Conservation (phyloP, 2,113 vertebrate genomes). For the Cololabis saira region DNA sequence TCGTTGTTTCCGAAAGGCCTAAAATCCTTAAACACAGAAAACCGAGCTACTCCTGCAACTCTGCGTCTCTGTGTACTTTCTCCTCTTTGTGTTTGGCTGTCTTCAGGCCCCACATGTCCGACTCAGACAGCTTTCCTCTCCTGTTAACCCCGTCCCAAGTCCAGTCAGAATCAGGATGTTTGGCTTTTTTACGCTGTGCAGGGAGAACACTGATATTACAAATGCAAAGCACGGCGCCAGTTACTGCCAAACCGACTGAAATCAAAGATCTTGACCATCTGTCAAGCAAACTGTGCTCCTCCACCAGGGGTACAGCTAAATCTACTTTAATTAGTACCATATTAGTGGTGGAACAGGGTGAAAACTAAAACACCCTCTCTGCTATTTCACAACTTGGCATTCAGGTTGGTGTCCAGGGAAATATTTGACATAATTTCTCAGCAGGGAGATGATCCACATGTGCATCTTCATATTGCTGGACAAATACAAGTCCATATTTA, state of each 20-base stretch:
- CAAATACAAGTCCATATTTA: no score
- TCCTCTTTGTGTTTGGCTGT: neutral
- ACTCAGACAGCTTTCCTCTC: neutral
- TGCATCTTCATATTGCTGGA: no score
- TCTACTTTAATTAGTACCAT: neutral
- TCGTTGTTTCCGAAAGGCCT: neutral
- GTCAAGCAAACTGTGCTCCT: neutral
- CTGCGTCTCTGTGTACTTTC: neutral
- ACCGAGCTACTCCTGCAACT: slow-evolving; percentile 2
- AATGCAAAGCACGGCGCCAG: neutral
- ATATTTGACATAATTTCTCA: no score
- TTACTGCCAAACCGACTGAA: neutral
- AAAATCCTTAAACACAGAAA: slow-evolving; percentile 22
- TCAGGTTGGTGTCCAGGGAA: no score
- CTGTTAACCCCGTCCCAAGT: neutral
- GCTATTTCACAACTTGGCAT: no score
- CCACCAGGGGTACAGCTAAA: neutral
- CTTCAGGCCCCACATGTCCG: no score
- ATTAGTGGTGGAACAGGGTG: neutral
- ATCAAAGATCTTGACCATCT: neutral
- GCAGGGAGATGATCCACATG: no score
- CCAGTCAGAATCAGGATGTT: neutral
- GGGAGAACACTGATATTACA: neutral
- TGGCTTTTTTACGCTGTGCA: neutral
- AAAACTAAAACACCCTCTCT: no score